Percentiles rank a stretch among this genome's conserved stretches.
Conservation (phyloP, 2,888 invertebrate species). For the Scelioninae gen. 2 region DNA sequence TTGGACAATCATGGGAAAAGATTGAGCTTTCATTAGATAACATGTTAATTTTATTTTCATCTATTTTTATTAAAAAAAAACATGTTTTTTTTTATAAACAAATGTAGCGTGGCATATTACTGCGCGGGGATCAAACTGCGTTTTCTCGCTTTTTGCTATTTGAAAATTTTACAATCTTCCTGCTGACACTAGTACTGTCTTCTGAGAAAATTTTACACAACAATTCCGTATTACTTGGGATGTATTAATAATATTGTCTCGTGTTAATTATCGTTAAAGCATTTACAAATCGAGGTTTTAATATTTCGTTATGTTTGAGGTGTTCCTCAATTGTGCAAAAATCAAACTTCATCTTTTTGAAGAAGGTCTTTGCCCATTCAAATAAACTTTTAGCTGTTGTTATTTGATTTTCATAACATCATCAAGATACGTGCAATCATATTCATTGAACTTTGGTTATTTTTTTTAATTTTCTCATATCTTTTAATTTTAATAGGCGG, state of each 20-base stretch:
- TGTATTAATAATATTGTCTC: slow-evolving; percentile 8
- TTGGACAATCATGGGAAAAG: not conserved
- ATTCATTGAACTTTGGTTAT: no score
- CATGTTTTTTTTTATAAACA: no score
- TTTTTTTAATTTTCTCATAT: not conserved
- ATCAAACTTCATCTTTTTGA: slow-evolving; percentile 10
- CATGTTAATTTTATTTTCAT: no score
- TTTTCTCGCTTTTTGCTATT: no score
- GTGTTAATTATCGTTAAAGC: slow-evolving; percentile 12
- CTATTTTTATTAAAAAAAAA: not conserved
- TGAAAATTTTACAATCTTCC: slow-evolving; percentile 8
- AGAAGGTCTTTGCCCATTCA: slow-evolving; percentile 2
- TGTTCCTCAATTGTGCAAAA: slow-evolving; percentile 5
- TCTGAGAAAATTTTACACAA: slow-evolving; percentile 6
- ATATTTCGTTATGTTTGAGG: not conserved
- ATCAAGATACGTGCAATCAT: no score
- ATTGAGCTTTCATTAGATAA: not conserved
- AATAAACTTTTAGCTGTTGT: no score
- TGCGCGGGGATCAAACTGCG: no score
- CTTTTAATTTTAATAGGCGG: slow-evolving; percentile 5
- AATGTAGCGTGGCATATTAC: no score
- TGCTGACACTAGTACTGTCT: not conserved
- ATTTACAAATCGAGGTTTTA: slow-evolving; percentile 4
- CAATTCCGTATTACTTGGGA: slow-evolving; percentile 1
- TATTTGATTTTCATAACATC: no score